phyloP scores from a whole-genome alignment of 2,113 vertebrate species.

The Scomber colias region DNA sequence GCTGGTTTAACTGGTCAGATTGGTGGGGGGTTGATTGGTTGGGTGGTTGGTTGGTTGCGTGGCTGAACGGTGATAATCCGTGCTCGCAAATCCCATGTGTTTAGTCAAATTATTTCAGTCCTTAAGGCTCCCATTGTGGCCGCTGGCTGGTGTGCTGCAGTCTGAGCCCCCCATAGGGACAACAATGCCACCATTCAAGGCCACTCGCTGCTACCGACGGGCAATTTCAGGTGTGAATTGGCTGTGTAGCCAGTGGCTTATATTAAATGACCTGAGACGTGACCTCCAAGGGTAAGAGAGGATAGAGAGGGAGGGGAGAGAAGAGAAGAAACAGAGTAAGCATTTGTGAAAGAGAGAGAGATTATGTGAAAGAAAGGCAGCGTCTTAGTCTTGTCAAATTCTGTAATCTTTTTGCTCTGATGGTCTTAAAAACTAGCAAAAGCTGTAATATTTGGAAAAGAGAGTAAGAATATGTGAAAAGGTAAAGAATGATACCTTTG shows the following conservation, averaged over 20 bases:
- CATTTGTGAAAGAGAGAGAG: conserved; percentile 48
- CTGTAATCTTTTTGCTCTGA: conserved; percentile 56
- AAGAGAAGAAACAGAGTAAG: conserved; percentile 38
- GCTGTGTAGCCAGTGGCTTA: conserved; percentile 75
- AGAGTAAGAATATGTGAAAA: conserved; percentile 27
- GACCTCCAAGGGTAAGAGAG: conserved; percentile 63
- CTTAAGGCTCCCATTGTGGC: conserved; percentile 80
- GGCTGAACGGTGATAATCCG: conserved; percentile 79
- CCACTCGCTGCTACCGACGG: conserved; percentile 69
- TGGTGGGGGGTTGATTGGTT: conserved; percentile 71
- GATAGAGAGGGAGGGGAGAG: conserved; percentile 26
- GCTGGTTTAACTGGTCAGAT: conserved; percentile 56
- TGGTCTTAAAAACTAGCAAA: conserved; percentile 45
- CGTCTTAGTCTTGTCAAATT: conserved; percentile 45
- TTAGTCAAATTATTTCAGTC: conserved; percentile 84
- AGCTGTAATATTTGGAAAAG: conserved; percentile 38
- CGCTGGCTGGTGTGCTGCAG: conserved; percentile 68
- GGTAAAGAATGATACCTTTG: conserved; percentile 50
- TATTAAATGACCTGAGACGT: conserved; percentile 81
- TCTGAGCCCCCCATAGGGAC: conserved; percentile 76
- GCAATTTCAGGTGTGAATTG: conserved; percentile 85
- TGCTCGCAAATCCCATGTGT: conserved; percentile 76
- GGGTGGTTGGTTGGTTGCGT: conserved; percentile 59
- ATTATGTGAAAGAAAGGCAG: conserved; percentile 41
- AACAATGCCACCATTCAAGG: conserved; percentile 83